A percentile compares a stretch with the other conserved stretches of the same genome.
Conservation (phyloP, 2,113 vertebrate genomes). For the Leptobrachium leishanense region DNA sequence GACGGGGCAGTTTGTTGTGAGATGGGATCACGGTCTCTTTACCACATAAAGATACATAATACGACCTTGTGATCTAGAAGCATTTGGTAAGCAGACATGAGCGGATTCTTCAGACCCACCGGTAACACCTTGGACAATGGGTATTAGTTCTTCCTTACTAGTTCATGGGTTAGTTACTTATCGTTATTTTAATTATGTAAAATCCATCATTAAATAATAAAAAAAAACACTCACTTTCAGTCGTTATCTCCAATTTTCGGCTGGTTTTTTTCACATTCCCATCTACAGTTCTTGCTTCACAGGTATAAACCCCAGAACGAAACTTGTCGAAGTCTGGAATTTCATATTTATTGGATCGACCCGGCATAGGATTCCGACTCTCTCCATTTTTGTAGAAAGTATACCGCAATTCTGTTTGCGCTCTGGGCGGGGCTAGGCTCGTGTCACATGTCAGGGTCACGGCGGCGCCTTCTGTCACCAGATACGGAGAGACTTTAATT, state of each 20-base stretch:
- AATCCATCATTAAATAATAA: no score
- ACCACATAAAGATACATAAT: no score
- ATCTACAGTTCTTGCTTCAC: neutral
- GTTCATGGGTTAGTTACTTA: no score
- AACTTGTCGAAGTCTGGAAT: neutral
- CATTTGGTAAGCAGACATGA: no score
- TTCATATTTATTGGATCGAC: neutral
- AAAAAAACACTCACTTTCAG: neutral
- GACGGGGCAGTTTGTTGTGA: no score
- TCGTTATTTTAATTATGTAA: no score
- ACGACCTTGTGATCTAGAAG: no score
- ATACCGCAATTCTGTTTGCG: neutral
- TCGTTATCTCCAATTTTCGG: neutral
- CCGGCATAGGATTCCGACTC: neutral
- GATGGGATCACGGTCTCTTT: no score
- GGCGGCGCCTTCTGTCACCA: neutral
- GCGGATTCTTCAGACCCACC: no score
- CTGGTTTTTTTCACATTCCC: neutral
- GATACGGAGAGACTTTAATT: neutral
- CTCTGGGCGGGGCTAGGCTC: neutral
- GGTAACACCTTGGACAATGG: no score
- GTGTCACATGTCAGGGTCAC: neutral
- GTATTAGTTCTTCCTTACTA: no score
- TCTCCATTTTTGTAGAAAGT: neutral
- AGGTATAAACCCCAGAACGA: neutral